Evolutionary conservation across 2,888 invertebrate species (phyloP).

Genomic region (Hydropsyche betteni): DNA sequence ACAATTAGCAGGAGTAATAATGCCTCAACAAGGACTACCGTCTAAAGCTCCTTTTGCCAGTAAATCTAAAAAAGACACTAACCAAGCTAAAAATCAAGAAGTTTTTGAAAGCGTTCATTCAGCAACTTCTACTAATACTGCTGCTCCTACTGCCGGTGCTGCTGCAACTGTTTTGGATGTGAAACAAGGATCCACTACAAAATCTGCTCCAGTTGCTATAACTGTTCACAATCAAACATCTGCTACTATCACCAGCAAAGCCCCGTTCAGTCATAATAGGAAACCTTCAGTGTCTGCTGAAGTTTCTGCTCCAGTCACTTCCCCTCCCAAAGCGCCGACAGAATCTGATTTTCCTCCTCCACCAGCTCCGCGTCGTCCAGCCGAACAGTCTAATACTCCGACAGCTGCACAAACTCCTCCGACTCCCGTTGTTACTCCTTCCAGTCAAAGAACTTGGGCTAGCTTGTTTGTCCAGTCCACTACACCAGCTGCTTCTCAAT

Average conservation of each 20-base stretch:
- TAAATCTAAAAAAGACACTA: slow-evolving; percentile 60
- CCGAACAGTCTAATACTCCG: slow-evolving; percentile 11
- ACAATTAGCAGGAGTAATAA: slow-evolving; percentile 62
- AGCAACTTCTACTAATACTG: slow-evolving; percentile 60
- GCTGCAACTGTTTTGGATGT: slow-evolving; percentile 62
- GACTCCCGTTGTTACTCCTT: not conserved
- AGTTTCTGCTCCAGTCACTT: slow-evolving; percentile 59
- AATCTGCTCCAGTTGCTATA: slow-evolving; percentile 62
- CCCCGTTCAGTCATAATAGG: slow-evolving; percentile 63
- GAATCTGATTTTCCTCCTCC: slow-evolving; percentile 65
- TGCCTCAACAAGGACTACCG: slow-evolving; percentile 61
- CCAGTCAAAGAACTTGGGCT: slow-evolving; percentile 32
- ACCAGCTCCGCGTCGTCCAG: slow-evolving; percentile 54
- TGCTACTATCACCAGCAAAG: slow-evolving; percentile 64
- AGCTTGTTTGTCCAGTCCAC: slow-evolving; percentile 29
- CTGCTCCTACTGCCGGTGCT: slow-evolving; percentile 56
- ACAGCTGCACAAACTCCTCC: not conserved
- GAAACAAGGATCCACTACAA: slow-evolving; percentile 57
- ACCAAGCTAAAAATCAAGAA: slow-evolving; percentile 54
- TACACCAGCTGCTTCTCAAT: slow-evolving; percentile 67
- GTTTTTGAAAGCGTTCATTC: slow-evolving; percentile 53
- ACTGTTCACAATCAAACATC: slow-evolving; percentile 59
- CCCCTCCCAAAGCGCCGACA: slow-evolving; percentile 61
- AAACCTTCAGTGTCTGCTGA: slow-evolving; percentile 58
- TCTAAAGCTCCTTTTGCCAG: slow-evolving; percentile 64